Evolutionary conservation across 1,140 invertebrate species (phyloP), one percentile per base, ranked within the genome.

Genomic region (Drosophila auraria): DNA sequence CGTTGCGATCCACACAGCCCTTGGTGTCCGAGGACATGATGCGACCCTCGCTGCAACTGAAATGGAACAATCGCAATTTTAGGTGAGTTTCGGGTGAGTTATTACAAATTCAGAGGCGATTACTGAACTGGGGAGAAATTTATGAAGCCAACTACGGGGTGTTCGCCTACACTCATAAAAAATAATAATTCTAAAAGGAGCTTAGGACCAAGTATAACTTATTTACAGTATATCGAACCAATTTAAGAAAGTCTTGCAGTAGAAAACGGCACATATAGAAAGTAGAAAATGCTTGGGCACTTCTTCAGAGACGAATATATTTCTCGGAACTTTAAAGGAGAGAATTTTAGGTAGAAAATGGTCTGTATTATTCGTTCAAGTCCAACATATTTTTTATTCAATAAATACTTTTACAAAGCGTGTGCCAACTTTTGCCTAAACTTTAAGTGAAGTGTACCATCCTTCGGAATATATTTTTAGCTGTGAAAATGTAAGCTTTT

Each of bases 1-100:
- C 95, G 82, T 95, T 94, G 50, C 94, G 93, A 89, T 95, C 95
- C 60, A 94, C 94, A 78, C 95, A 95, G 62, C 94, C 93, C 76
- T 95, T 94, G 14, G 94, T 94, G 90, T 95, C 94, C 45, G 93
- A 92, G 42, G 94, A 95, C 81, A 95, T 93, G 54, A 94, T 93
- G 66, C 94, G 94, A 36, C 95, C 95, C 83, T 94, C 94, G 38
- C 94, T 94, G 92, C 95, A 95, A 70, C 95, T 95, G 80, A 45
- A 78, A 64, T 54, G 61, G 49, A 27, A 20, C 6, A 47, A 42
- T 33, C 7, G 9, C 47, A 1, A 40, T 14, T 23, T 8, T 20
- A 3, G 53, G 33, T 1, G 53, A 9, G 27, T 30, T 30, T 30
- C 27, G 11, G 25, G 38, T n/a, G 33, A 53, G 49, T 59, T 73